phyloP scores from a whole-genome alignment of 53 echinoderm and acorn worm species.

The Luidia sarsii region DNA sequence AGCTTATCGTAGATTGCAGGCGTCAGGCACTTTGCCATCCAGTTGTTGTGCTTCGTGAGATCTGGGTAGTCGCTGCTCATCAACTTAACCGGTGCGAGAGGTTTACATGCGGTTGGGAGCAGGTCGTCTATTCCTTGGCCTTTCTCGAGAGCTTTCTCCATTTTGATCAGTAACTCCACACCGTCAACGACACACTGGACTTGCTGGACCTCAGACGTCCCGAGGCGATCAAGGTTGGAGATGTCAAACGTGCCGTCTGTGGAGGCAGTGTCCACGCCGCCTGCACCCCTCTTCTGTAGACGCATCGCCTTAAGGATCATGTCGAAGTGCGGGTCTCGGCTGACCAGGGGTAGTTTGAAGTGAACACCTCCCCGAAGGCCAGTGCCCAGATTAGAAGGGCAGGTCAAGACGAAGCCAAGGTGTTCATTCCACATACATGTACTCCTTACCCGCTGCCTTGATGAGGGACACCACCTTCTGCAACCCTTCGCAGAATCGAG shows the following conservation, averaged over 20 bases:
- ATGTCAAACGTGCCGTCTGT: slow-evolving; percentile 96
- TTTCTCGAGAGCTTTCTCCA: slow-evolving; percentile 82
- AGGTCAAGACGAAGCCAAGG: slow-evolving; percentile 86
- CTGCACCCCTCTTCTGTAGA: slow-evolving; percentile 89
- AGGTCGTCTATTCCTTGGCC: slow-evolving; percentile 70
- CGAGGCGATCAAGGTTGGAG: slow-evolving; percentile 91
- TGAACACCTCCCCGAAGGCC: slow-evolving; percentile 97
- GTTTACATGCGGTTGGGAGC: slow-evolving; percentile 73
- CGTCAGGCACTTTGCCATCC: slow-evolving; percentile 78
- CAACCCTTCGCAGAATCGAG: slow-evolving; percentile 88
- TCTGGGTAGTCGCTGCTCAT: slow-evolving; percentile 81
- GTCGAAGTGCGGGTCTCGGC: slow-evolving; percentile 70
- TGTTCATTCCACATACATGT: slow-evolving; percentile 97
- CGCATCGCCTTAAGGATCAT: slow-evolving; percentile 71
- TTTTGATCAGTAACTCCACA: slow-evolving; percentile 80
- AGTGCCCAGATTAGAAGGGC: slow-evolving; percentile 94
- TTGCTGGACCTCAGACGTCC: slow-evolving; percentile 87
- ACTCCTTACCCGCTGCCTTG: slow-evolving; percentile 79
- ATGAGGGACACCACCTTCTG: slow-evolving; percentile 78
- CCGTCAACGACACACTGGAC: slow-evolving; percentile 90
- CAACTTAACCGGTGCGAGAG: slow-evolving; percentile 55
- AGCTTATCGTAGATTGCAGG: slow-evolving; percentile 75
- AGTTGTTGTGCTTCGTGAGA: slow-evolving; percentile 79
- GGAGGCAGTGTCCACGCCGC: slow-evolving; percentile 97
- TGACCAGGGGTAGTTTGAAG: slow-evolving; percentile 78